phyloP scores from a whole-genome alignment of 2,888 invertebrate genomes.

The Loripinus fragilis region DNA sequence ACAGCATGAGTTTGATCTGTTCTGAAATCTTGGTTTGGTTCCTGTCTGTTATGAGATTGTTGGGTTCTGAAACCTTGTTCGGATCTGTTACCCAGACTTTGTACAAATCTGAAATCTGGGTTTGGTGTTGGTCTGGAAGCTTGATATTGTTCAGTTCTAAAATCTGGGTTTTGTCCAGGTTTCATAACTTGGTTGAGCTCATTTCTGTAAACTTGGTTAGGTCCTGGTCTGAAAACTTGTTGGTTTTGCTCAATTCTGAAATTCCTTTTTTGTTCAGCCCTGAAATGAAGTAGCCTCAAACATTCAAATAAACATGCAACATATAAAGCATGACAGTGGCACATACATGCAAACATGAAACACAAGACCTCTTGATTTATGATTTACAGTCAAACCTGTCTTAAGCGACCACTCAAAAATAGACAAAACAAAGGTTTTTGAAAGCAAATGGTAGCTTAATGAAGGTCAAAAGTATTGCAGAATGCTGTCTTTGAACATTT shows the following conservation, averaged over 20 bases:
- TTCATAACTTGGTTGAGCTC: too few species aligned
- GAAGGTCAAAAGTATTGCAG: too few species aligned
- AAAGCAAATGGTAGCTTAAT: too few species aligned
- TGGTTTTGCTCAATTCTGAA: constrained; percentile 59
- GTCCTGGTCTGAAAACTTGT: too few species aligned
- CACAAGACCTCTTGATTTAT: neutral
- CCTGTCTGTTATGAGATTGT: constrained; percentile 38
- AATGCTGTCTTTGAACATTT: too few species aligned
- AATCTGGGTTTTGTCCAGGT: constrained; percentile 19
- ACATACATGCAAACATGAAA: neutral
- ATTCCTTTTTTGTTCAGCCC: neutral
- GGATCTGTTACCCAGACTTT: too few species aligned
- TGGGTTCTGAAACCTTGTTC: constrained; percentile 46
- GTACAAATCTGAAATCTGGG: neutral
- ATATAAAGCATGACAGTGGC: neutral
- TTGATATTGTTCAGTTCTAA: constrained; percentile 54
- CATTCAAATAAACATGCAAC: too few species aligned
- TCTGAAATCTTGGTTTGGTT: neutral
- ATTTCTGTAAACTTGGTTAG: too few species aligned
- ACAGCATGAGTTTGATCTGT: constrained; percentile 7
- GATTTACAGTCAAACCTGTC: too few species aligned
- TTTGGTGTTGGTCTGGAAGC: neutral
- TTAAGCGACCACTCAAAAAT: too few species aligned
- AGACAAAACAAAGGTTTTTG: too few species aligned
- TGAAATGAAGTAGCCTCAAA: too few species aligned